Evolutionary conservation across 2,888 invertebrate species (phyloP), one percentile per base, ranked within the genome.

Genomic region (Periphyllus acericola): DNA sequence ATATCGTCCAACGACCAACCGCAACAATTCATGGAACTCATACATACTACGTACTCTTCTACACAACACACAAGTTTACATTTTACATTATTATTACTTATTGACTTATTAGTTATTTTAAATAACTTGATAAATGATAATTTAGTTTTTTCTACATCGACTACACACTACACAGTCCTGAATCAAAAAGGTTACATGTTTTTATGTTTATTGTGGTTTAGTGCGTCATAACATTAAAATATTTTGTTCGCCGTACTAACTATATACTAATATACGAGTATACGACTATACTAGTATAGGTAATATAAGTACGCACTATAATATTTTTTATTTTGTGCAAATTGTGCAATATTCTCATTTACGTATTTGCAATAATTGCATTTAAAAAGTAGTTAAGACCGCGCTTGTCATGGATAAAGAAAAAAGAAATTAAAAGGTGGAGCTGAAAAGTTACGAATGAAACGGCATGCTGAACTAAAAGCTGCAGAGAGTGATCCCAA

Each of bases 401-500:
- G 25, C 74, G 36, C 36, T 74, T 74, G 36, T 74, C 72, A 25
- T 74, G 36, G 74, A 74, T 74, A 74, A 74, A 72, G 21, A 72
- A 72, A 72, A 72, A 72, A 74, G 2, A 74, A 36, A 74, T 74
- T 74, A 74, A 74, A 74, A 74, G 74, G 36, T 36, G 74, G 74
- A 74, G 74, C 74, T 74, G 74, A 74, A 74, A 74, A 74, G 74
- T 36, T 74, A 74, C 74, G 74, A 74, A 74, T 74, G 36, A 74
- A 74, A 74, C 36, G 36, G 74, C 74, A 36, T 36, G 74, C 71
- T 72, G 71, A 72, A 72, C 71, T 72, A 72, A 72, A 72, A 72
- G 34, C 71, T 72, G 71, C 74, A 74, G 74, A 21, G 74, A 74
- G 74, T 74, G 74, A 74, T 74, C 74, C 74, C 36, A 74, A 74